These are phyloP conservation scores for Patiria miniata DNA, from an alignment of 35 echinoderm and acorn worm species.

Conservation along the genomic window DNA sequence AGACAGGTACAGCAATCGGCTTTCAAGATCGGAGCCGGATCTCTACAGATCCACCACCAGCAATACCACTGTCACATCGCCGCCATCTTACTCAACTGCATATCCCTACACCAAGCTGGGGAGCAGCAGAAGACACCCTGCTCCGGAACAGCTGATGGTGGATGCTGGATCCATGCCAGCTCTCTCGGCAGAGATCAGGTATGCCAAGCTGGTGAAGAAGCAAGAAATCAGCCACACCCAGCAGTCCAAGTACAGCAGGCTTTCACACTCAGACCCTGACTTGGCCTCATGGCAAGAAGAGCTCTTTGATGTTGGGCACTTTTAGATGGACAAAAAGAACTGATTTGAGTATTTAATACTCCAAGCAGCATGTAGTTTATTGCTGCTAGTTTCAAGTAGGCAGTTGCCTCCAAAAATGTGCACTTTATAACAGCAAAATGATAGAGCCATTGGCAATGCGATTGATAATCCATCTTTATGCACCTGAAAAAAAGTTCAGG, in stretches of 20 bases:
- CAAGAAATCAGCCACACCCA: neutral
- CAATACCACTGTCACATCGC: neutral
- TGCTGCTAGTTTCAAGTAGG: too few relatives aligned
- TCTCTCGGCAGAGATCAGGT: neutral
- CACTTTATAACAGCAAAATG: too few relatives aligned
- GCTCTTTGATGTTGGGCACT: neutral
- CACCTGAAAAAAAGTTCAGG: too few relatives aligned
- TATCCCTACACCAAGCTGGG: neutral
- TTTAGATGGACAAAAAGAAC: neutral
- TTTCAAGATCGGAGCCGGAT: conserved; percentile 27
- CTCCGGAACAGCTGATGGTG: neutral
- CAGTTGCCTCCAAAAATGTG: too few relatives aligned
- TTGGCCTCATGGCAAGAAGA: neutral
- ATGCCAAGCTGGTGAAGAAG: conserved; percentile 9
- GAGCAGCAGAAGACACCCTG: neutral
- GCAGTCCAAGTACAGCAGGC: neutral
- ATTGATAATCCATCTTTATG: too few relatives aligned
- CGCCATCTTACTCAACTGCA: neutral
- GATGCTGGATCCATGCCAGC: conserved; percentile 3
- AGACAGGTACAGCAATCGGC: neutral
- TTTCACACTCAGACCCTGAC: neutral
- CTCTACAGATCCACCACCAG: neutral
- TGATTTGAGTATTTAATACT: neutral
- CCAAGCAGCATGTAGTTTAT: too few relatives aligned
- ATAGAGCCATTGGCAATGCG: too few relatives aligned